Percentiles rank a stretch among this genome's conserved stretches.
Conservation (phyloP, 2,797 vertebrate species). For the Acrossocheilus fasciatus region DNA sequence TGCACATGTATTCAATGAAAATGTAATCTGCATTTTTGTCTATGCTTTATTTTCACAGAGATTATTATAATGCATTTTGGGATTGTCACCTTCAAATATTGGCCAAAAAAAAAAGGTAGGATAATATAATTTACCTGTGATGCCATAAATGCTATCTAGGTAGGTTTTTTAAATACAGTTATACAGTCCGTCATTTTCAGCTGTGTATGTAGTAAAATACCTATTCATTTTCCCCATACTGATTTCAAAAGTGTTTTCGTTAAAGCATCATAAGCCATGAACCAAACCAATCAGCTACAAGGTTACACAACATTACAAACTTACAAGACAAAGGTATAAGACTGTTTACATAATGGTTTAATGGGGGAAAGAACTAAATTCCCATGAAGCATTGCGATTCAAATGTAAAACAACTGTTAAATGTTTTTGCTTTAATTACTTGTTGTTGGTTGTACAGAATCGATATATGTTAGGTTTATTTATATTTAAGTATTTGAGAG, state of each 20-base stretch:
- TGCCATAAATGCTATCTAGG: neutral
- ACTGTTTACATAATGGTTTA: too few species aligned
- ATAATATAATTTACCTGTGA: neutral
- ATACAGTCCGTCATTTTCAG: neutral
- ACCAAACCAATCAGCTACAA: too few species aligned
- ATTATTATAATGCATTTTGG: neutral
- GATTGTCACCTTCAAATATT: neutral
- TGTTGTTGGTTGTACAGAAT: too few species aligned
- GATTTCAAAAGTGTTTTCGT: neutral
- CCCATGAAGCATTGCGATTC: too few species aligned
- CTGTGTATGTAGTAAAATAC: neutral
- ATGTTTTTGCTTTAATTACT: too few species aligned
- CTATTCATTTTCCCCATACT: neutral
- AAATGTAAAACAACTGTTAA: too few species aligned
- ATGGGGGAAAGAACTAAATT: too few species aligned
- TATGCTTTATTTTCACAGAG: neutral
- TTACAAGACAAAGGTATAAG: too few species aligned
- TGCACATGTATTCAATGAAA: neutral
- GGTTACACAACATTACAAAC: too few species aligned
- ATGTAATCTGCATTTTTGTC: neutral
- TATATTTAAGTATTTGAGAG: too few species aligned
- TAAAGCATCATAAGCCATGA: too few species aligned
- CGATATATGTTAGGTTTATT: too few species aligned
- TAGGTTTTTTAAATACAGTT: neutral
- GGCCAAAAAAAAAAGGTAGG: neutral